A percentile compares a stretch with the other conserved stretches of the same genome.
Conservation (phyloP, 2,888 invertebrate genomes). For the Bombyx huttoni region DNA sequence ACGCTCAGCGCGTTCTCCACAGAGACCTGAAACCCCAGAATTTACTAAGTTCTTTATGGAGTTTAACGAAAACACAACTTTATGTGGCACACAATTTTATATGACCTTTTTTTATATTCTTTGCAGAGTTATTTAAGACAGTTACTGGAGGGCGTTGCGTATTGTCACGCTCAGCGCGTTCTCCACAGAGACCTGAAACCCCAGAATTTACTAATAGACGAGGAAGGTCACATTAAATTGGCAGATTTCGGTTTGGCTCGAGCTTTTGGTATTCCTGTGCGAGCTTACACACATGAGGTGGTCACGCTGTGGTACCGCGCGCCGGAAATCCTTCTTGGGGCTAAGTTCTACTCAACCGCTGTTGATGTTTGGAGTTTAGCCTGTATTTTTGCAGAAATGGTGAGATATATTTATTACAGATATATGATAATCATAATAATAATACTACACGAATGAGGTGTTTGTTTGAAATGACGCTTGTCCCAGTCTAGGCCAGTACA, state of each 20-base stretch:
- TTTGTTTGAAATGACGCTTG: too few species aligned
- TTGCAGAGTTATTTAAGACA: conserved; percentile 86
- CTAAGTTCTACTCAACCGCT: conserved; percentile 90
- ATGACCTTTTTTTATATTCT: not conserved
- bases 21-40: conserved; percentile 97
- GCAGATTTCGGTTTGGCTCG: conserved; percentile 98
- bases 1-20: conserved; percentile 90
- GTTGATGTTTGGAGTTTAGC: conserved; percentile 98
- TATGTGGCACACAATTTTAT: not conserved
- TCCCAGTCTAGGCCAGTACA: too few species aligned
- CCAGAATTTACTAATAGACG: conserved; percentile 93
- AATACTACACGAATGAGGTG: too few species aligned
- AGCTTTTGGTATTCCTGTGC: conserved; percentile 91
- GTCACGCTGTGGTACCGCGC: conserved; percentile 98
- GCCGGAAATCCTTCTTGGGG: conserved; percentile 94
- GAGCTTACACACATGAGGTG: conserved; percentile 94
- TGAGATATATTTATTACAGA: conserved; percentile 24
- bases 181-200: conserved; percentile 96
- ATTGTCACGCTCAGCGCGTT: conserved; percentile 91
- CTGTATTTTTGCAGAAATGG: conserved; percentile 98
- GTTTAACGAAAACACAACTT: not conserved
- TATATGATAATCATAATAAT: not conserved
- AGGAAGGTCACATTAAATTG: conserved; percentile 87
- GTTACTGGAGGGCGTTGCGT: conserved; percentile 88
- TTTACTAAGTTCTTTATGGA: too few species aligned